phyloP scores from a whole-genome alignment of 2,797 vertebrate species.

The Ispidina picta region DNA sequence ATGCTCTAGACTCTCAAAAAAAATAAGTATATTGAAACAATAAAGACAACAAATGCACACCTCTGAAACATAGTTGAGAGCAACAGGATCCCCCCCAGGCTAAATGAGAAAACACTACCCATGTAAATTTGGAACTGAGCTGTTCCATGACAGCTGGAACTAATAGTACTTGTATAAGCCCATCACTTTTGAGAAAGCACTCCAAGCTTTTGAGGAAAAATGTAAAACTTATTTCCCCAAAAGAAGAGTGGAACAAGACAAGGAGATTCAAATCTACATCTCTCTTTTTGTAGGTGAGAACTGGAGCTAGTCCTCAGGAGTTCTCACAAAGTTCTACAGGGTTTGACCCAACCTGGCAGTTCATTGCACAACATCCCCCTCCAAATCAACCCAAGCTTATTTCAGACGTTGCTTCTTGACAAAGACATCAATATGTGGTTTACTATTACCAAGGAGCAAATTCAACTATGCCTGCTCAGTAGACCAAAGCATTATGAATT shows the following conservation, averaged over 20 bases:
- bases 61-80: not conserved
- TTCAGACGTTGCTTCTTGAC: not conserved
- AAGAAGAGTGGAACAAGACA: not conserved
- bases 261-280: not conserved
- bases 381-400: fast-evolving
- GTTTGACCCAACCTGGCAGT: not conserved
- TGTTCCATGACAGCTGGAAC: not conserved
- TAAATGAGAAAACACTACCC: not conserved
- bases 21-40: not conserved
- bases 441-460: not conserved
- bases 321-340: not conserved
- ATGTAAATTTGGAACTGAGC: not conserved
- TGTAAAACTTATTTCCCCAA: not conserved
- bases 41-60: not conserved
- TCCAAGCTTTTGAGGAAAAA: not conserved
- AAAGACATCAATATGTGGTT: not conserved
- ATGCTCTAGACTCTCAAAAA: not conserved
- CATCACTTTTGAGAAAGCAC: not conserved
- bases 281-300: not conserved
- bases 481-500: not conserved
- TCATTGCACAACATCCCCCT: not conserved
- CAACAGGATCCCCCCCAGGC: not conserved
- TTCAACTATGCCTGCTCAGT: not conserved
- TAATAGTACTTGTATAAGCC: not conserved
- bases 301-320: not conserved